Evolutionary conservation across 2,113 vertebrate species (phyloP).

Genomic region (Corythoichthys intestinalis): DNA sequence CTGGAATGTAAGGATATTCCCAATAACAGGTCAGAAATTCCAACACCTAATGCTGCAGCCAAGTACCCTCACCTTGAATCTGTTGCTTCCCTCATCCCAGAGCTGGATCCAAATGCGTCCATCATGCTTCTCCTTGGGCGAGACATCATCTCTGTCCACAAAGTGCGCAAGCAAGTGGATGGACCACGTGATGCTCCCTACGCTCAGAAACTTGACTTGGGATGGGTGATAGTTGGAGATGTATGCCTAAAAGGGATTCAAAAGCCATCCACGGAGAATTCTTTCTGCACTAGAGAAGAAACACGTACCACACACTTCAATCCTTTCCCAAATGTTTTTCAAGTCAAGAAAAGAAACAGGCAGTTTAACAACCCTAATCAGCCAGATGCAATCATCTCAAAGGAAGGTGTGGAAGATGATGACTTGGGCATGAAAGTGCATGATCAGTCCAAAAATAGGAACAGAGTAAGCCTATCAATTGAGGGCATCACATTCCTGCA

Average conservation of each 20-base stretch:
- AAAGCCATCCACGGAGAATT: neutral
- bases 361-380: neutral
- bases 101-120: neutral
- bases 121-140: constrained; percentile 3
- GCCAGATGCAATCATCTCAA: neutral
- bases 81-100: neutral
- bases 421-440: neutral
- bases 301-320: neutral
- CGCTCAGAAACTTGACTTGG: constrained; percentile 10
- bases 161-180: neutral
- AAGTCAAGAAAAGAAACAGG: neutral
- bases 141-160: neutral
- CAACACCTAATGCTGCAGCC: neutral
- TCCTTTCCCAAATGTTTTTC: neutral
- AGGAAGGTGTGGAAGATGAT: neutral
- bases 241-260: neutral
- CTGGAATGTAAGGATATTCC: constrained; percentile 1
- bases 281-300: neutral
- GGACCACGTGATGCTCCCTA: constrained; percentile 5
- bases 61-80: neutral
- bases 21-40: constrained; percentile 4
- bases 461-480: neutral
- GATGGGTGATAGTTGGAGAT: constrained; percentile 12
- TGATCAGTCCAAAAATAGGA: neutral
- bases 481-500: neutral